Conservation (phyloP, 1,140 invertebrate genomes). For the Drosophila auraria region DNA sequence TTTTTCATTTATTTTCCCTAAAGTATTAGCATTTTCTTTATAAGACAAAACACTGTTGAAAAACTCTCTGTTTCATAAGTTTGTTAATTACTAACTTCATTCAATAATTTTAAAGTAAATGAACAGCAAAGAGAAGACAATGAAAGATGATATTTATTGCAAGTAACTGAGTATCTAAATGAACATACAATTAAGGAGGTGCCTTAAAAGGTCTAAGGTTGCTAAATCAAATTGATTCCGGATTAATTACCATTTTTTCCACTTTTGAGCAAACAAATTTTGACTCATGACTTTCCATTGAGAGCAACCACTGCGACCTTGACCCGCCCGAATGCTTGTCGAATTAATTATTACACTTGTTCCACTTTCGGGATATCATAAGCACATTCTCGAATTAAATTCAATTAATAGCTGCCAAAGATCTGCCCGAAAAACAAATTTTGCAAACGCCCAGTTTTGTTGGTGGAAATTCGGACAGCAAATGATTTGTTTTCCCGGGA, state of each 20-base stretch:
- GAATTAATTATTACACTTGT: constrained; percentile 48
- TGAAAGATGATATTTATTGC: neutral
- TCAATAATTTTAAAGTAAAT: no score
- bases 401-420: constrained; percentile 68
- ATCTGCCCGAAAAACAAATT: constrained; percentile 47
- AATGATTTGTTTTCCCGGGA: constrained; percentile 57
- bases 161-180: neutral
- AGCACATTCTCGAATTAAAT: constrained; percentile 55
- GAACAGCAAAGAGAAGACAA: no score
- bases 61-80: no score
- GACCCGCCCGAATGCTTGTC: constrained; percentile 13
- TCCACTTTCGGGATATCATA: constrained; percentile 26
- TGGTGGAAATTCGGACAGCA: constrained; percentile 43
- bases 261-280: constrained; percentile 3
- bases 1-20: neutral
- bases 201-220: neutral
- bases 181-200: no score
- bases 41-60: neutral
- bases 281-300: constrained; percentile 29
- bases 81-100: no score
- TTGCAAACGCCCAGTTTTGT: constrained; percentile 26
- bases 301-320: constrained; percentile 34
- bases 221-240: constrained; percentile 1
- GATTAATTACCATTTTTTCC: constrained; percentile 7
- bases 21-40: neutral